These are phyloP conservation scores for Anguilla obscura DNA, from an alignment of 2,797 vertebrate species.

Conservation along the genomic window DNA sequence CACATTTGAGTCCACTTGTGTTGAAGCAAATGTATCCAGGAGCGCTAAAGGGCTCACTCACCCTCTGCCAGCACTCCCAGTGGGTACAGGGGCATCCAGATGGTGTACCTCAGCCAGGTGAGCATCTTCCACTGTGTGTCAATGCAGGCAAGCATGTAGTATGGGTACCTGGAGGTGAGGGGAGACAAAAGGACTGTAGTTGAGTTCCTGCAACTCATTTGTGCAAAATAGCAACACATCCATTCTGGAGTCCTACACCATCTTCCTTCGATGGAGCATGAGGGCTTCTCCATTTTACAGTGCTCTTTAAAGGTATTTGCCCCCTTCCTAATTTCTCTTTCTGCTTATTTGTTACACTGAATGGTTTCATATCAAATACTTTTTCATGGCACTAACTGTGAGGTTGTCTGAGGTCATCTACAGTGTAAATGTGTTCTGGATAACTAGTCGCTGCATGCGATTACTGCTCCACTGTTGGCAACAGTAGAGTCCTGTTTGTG, in stretches of 20 bases:
- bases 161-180: constrained; percentile 82
- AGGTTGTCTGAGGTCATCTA: not conserved
- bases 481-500: not conserved
- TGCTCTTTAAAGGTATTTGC: too few species aligned
- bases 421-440: not conserved
- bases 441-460: not conserved
- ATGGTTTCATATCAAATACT: too few species aligned
- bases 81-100: constrained; percentile 94
- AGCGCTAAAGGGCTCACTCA: constrained; percentile 53
- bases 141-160: constrained; percentile 91
- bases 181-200: not conserved
- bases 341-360: too few species aligned
- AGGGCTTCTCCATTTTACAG: not conserved
- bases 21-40: not conserved
- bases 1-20: not conserved
- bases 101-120: constrained; percentile 91
- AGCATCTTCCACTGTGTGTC: constrained; percentile 90
- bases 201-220: not conserved
- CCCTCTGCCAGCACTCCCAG: constrained; percentile 90
- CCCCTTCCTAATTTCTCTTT: too few species aligned
- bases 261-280: not conserved
- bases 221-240: not conserved
- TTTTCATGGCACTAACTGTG: not conserved
- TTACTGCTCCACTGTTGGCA: not conserved
- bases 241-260: not conserved